Evolutionary conservation across 2,113 vertebrate species (phyloP).

Genomic region (Albula goreensis): DNA sequence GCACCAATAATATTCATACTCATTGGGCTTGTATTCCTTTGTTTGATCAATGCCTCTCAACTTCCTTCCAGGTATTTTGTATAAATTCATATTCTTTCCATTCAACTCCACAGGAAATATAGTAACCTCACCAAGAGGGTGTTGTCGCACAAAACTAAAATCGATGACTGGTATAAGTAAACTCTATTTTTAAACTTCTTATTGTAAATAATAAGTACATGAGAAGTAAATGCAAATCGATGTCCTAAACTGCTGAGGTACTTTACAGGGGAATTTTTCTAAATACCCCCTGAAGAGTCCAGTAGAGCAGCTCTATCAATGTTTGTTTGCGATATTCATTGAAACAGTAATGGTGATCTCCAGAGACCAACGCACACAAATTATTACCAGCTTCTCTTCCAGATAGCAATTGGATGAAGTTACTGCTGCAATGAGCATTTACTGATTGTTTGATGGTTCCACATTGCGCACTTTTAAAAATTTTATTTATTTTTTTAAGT

Average conservation of each 20-base stretch:
- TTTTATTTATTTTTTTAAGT: background rate
- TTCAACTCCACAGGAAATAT: background rate
- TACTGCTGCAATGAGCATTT: background rate
- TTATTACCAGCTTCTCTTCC: background rate
- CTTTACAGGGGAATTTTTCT: slow-evolving; percentile 26
- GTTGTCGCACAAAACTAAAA: background rate
- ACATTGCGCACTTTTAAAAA: too few relatives aligned
- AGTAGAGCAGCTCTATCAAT: background rate
- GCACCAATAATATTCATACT: too few relatives aligned
- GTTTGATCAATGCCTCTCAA: too few relatives aligned
- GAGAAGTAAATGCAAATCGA: background rate
- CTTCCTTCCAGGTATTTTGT: background rate
- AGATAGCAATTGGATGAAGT: background rate
- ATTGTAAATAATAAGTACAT: background rate
- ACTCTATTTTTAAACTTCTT: background rate
- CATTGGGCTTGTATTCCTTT: too few relatives aligned
- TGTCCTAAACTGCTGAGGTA: background rate
- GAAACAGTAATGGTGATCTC: background rate
- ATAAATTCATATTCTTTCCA: background rate
- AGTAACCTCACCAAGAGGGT: background rate
- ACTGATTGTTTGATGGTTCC: too few relatives aligned
- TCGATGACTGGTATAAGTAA: background rate
- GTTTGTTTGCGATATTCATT: background rate
- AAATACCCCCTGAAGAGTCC: background rate
- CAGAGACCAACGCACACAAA: background rate